Conservation (phyloP, 1,140 invertebrate genomes). For the Camponotus vicinus region DNA sequence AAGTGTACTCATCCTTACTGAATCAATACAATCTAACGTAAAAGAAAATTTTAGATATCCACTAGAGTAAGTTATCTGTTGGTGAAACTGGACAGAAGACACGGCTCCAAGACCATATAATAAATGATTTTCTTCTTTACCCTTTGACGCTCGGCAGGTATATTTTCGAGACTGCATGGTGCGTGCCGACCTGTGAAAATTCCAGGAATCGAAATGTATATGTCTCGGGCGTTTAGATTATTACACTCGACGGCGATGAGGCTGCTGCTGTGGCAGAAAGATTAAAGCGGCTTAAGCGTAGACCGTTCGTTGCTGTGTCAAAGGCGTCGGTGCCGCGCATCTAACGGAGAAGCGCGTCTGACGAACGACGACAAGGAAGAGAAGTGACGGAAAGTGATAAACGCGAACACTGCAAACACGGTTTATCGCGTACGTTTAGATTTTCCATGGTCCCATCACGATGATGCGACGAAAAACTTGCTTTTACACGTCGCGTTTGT, state of each 20-base stretch:
- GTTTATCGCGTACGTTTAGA: conserved; percentile 14
- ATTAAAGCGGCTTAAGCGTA: conserved; percentile 61
- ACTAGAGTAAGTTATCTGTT: conserved; percentile 16
- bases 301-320: conserved; percentile 2
- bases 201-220: conserved; percentile 45
- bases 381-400: conserved; percentile 48
- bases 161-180: background rate
- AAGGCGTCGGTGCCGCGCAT: background rate
- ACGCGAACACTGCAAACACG: background rate
- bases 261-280: conserved; percentile 13
- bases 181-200: conserved; percentile 9
- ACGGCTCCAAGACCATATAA: background rate
- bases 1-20: background rate
- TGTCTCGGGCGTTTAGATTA: conserved; percentile 45
- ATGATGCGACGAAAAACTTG: conserved; percentile 19
- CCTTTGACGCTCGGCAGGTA: background rate
- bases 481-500: background rate
- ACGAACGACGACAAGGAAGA: conserved; percentile 15
- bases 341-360: background rate
- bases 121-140: conserved; percentile 19
- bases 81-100: background rate
- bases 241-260: conserved; percentile 37
- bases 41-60: conserved; percentile 35
- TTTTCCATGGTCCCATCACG: conserved; percentile 18
- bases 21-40: conserved; percentile 18